phyloP scores from a whole-genome alignment of 2,797 vertebrate species.

The Poeciliopsis gracilis region DNA sequence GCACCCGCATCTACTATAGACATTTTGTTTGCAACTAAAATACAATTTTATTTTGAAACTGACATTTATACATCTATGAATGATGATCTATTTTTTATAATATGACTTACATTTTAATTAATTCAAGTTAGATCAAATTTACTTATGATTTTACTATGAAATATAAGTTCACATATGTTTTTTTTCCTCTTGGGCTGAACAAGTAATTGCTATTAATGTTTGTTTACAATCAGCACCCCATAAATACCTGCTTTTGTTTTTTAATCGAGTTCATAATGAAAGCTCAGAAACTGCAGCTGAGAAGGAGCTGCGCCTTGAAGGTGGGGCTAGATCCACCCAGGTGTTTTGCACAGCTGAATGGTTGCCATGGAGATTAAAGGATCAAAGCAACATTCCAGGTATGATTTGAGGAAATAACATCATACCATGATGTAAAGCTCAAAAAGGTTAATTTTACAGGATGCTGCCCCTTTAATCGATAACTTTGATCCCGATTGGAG shows the following conservation, averaged over 20 bases:
- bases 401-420: too few species aligned
- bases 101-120: background rate
- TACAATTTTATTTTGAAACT: background rate
- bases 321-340: too few species aligned
- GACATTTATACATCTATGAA: background rate
- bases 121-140: background rate
- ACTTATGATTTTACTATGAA: background rate
- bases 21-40: background rate
- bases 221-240: background rate
- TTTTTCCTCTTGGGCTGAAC: background rate
- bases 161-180: background rate
- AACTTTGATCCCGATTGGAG: too few species aligned
- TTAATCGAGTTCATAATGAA: too few species aligned
- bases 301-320: too few species aligned
- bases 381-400: too few species aligned
- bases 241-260: background rate
- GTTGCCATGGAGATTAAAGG: too few species aligned
- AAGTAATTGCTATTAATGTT: background rate
- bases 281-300: too few species aligned
- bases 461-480: too few species aligned
- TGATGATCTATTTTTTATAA: background rate
- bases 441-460: too few species aligned
- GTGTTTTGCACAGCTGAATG: too few species aligned
- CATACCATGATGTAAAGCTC: too few species aligned
- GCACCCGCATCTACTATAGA: background rate